These are phyloP conservation scores for Albula glossodonta DNA, from an alignment of 2,113 vertebrate genomes.

Conservation along the genomic window DNA sequence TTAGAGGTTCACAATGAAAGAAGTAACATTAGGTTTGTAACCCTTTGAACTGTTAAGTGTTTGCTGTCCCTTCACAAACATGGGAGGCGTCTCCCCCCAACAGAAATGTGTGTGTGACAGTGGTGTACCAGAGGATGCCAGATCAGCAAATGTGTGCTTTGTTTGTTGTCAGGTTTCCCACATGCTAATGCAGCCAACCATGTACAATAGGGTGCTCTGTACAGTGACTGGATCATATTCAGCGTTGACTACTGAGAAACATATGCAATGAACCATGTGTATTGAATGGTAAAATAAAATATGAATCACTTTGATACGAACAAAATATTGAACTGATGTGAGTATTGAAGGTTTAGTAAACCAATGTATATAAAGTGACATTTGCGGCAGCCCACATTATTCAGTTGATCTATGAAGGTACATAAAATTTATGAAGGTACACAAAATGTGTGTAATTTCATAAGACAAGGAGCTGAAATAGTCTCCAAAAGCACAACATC, in stretches of 20 bases:
- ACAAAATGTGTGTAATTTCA: too few species aligned
- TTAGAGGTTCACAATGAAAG: not conserved
- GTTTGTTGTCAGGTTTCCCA: not conserved
- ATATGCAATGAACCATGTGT: too few species aligned
- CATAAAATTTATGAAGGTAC: too few species aligned
- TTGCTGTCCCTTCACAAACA: not conserved
- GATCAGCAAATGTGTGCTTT: not conserved
- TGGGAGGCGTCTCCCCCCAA: not conserved
- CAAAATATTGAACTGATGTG: not conserved
- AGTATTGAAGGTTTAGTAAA: too few species aligned
- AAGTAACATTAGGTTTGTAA: not conserved
- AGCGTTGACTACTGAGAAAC: not conserved
- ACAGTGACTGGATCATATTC: not conserved
- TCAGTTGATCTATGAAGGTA: too few species aligned
- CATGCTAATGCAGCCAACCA: not conserved
- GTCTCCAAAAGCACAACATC: not conserved
- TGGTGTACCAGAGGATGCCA: not conserved
- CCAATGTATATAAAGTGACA: too few species aligned
- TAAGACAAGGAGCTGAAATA: too few species aligned
- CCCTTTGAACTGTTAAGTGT: not conserved
- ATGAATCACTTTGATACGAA: not conserved
- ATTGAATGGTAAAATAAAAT: not conserved
- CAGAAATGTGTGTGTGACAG: not conserved
- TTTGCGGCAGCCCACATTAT: too few species aligned
- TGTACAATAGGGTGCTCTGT: not conserved